Evolutionary conservation across 2,888 invertebrate genomes (phyloP).

Genomic region (Andrena praecox): DNA sequence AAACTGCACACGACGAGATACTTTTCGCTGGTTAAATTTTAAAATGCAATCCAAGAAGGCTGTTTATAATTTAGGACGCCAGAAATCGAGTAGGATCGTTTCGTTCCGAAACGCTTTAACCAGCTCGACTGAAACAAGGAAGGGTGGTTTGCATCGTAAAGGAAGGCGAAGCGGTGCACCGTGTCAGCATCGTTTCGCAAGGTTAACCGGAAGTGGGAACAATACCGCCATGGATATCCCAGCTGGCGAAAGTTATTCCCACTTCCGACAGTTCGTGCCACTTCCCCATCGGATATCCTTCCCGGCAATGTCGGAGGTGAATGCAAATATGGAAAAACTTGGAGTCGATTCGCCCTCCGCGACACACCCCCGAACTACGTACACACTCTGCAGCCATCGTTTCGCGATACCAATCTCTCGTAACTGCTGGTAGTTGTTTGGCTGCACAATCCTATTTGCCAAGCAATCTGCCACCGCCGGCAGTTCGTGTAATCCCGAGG

Average conservation of each 20-base stretch:
- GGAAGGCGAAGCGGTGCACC: background rate
- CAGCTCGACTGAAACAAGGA: background rate
- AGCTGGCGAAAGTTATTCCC: slow-evolving; percentile 40
- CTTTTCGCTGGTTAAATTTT: too few relatives aligned
- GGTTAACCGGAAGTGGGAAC: slow-evolving; percentile 34
- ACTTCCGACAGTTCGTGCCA: slow-evolving; percentile 26
- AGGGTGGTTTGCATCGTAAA: slow-evolving; percentile 8
- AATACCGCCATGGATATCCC: slow-evolving; percentile 24
- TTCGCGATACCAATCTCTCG: slow-evolving; percentile 67
- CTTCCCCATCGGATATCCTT: slow-evolving; percentile 21
- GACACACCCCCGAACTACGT: background rate
- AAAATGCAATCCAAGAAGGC: too few relatives aligned
- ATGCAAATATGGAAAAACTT: slow-evolving; percentile 63
- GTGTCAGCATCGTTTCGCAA: background rate
- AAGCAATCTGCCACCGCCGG: slow-evolving; percentile 75
- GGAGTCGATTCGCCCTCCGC: slow-evolving; percentile 40
- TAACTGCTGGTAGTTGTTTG: slow-evolving; percentile 75
- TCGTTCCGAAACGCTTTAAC: background rate
- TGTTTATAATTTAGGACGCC: too few relatives aligned
- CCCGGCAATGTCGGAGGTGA: slow-evolving; percentile 20
- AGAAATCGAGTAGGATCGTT: background rate
- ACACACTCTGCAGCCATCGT: slow-evolving; percentile 55
- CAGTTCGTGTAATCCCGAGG: slow-evolving; percentile 68
- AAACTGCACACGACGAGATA: too few relatives aligned
- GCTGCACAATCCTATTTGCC: slow-evolving; percentile 78